Evolutionary conservation across 2,797 vertebrate species (phyloP).

Genomic region (Catostomus latipinnis): DNA sequence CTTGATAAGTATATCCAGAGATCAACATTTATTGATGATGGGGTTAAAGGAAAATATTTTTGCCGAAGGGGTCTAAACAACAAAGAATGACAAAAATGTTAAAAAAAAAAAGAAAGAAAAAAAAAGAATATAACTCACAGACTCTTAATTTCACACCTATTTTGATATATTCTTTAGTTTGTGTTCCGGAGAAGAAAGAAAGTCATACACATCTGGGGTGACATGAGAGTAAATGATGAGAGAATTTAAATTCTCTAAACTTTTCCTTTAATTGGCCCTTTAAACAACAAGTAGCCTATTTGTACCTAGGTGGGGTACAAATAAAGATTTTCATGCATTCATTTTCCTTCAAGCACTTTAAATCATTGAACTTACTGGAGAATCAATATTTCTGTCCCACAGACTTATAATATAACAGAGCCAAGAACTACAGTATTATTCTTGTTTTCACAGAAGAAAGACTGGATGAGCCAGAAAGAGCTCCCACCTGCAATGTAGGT

Average conservation of each 20-base stretch:
- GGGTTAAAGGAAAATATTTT: slow-evolving; percentile 41
- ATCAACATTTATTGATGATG: slow-evolving; percentile 38
- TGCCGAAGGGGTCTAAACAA: background rate
- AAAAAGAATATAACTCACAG: slow-evolving; percentile 9
- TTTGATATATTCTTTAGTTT: background rate
- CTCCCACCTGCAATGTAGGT: slow-evolving; percentile 33
- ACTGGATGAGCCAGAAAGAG: slow-evolving; percentile 1
- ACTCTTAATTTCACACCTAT: slow-evolving; percentile 25
- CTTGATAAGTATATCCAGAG: slow-evolving; percentile 14
- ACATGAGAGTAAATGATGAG: too few relatives aligned
- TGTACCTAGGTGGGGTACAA: background rate
- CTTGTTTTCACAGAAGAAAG: slow-evolving; percentile 34
- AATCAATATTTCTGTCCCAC: background rate
- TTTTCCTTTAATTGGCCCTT: background rate
- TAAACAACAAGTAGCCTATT: background rate
- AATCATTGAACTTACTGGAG: slow-evolving; percentile 1
- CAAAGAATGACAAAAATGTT: too few relatives aligned
- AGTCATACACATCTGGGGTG: too few relatives aligned
- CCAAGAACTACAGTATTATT: slow-evolving; percentile 22
- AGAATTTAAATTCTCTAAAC: background rate
- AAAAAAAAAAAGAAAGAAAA: too few relatives aligned
- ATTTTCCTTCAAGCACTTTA: background rate
- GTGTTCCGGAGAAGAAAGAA: too few relatives aligned
- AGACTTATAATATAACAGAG: background rate
- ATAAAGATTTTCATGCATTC: background rate